Evolutionary conservation across 2,888 invertebrate species (phyloP), one percentile per base, ranked within the genome.

Genomic region (Chloromyia formosa): DNA sequence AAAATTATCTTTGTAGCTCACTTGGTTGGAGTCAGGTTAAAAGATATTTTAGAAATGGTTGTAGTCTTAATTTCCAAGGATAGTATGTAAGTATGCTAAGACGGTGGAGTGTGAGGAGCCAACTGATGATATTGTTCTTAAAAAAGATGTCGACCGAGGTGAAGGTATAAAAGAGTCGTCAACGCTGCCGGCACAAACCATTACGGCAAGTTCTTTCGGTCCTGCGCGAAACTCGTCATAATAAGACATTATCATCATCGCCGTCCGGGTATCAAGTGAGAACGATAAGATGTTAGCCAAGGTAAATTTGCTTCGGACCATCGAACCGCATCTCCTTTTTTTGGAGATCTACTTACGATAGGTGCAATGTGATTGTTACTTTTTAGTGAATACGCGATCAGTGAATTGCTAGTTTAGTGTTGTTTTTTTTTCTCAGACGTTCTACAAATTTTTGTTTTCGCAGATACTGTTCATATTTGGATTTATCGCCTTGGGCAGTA

Each of bases 141-240:
- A 45, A 66, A 20, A 49, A 35, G 45, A 42, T 66, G 66, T 66
- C 66, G 66, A 45, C 66, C 7, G 16, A n/a, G 66, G 27, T 20
- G 22, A 66, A 66, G 66, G 66, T 66, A 66, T 66, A 66, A 66
- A 66, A 66, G 66, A 66, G 66, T 66, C 66, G 45, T 66, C 66
- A 45, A 49, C 45, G 66, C 16, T 66, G 20, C 35, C 12, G 35
- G 35, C 16, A 10, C 66, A 22, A 49, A 49, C 22, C 66, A 66
- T 66, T 66, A 66, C 66, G 45, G 22, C 49, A 45, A 49, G 49
- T 66, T 66, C 66, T 66, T 66, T 66, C 66, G 45, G 66, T 66
- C 66, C 66, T 66, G 66, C 42, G 27, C 27, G 27, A 35, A 35
- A 4, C 27, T 66, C 22, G 66, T 66, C 66, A 45, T 49, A 16